phyloP scores from a whole-genome alignment of 2,888 invertebrate genomes.

The Sinhomidia bicolor region DNA sequence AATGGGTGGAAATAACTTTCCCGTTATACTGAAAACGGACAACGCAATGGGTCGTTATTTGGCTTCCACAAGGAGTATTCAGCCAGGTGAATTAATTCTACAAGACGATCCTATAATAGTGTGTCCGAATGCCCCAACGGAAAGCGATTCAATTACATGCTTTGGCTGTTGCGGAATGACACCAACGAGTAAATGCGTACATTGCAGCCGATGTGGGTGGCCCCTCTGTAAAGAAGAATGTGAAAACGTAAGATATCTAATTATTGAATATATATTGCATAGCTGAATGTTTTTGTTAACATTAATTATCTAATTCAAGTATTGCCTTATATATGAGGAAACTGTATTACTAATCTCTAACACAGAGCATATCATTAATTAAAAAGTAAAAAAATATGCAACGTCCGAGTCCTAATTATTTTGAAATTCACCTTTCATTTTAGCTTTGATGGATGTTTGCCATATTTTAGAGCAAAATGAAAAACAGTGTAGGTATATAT shows the following conservation, averaged over 20 bases:
- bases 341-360: no score
- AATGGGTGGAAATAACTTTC: slow-evolving; percentile 75
- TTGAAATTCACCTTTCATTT: slow-evolving; percentile 19
- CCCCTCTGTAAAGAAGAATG: slow-evolving; percentile 86
- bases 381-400: slow-evolving; percentile 15
- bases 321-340: no score
- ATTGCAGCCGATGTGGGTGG: slow-evolving; percentile 84
- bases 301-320: no score
- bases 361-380: slow-evolving; percentile 11
- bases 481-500: neutral
- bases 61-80: slow-evolving; percentile 87
- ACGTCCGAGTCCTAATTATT: slow-evolving; percentile 7
- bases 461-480: neutral
- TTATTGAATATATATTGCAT: neutral
- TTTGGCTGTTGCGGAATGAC: slow-evolving; percentile 87
- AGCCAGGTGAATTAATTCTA: slow-evolving; percentile 87
- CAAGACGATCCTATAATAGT: slow-evolving; percentile 88
- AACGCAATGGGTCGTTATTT: slow-evolving; percentile 86
- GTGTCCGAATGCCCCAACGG: slow-evolving; percentile 87
- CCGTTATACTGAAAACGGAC: slow-evolving; percentile 84
- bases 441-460: neutral
- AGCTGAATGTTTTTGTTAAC: neutral
- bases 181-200: slow-evolving; percentile 29
- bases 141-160: slow-evolving; percentile 85
- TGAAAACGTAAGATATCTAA: slow-evolving; percentile 82